Conservation (phyloP, 2,888 invertebrate species). For the Lydus trimaculatus region DNA sequence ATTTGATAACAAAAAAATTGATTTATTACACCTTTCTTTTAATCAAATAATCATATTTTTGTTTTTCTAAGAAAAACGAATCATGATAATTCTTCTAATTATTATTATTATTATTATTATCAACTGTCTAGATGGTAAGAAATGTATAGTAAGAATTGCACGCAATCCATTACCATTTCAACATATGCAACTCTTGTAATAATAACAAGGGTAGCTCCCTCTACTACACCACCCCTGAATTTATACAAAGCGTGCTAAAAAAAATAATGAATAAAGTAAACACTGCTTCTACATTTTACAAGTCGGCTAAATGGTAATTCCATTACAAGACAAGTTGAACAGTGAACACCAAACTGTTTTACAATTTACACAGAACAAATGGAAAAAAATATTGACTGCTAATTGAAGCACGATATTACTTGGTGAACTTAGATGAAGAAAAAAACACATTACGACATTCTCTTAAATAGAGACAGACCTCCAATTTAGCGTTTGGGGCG, state of each 20-base stretch:
- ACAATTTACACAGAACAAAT: too few species aligned
- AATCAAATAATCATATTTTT: too few species aligned
- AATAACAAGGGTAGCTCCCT: conserved; percentile 54
- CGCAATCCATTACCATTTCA: conserved; percentile 48
- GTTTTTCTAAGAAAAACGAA: too few species aligned
- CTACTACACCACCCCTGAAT: conserved; percentile 40
- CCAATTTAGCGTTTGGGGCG: too few species aligned
- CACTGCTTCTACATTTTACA: conserved; percentile 54
- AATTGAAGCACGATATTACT: too few species aligned
- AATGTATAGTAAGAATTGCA: conserved; percentile 14
- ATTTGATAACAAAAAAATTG: background rate
- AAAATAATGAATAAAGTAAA: conserved; percentile 54
- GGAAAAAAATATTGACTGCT: too few species aligned
- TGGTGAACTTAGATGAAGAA: too few species aligned
- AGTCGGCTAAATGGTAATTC: conserved; percentile 56
- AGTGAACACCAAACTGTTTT: conserved; percentile 22
- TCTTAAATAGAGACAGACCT: too few species aligned
- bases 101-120: background rate
- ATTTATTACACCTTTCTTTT: too few species aligned
- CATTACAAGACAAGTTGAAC: conserved; percentile 42
- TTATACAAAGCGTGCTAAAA: conserved; percentile 46
- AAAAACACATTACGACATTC: too few species aligned
- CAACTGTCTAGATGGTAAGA: too few species aligned
- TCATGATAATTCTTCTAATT: too few species aligned
- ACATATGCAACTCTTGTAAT: conserved; percentile 47